Evolutionary conservation across 2,888 invertebrate genomes (phyloP).

Genomic region (Podotricha telesiphe): DNA sequence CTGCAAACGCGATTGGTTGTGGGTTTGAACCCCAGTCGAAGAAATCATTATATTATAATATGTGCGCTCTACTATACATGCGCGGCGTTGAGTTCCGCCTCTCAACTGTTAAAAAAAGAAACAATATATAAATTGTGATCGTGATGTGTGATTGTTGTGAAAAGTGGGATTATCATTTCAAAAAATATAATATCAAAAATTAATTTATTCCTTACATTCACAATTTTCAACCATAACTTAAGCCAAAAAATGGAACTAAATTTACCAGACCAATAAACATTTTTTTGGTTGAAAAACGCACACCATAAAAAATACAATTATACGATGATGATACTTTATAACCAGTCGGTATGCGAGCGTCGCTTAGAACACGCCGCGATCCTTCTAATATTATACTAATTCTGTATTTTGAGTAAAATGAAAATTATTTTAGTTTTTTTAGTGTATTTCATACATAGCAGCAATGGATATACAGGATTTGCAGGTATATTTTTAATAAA

Average conservation of each 20-base stretch:
- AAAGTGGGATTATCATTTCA: not conserved
- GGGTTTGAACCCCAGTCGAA: too few relatives aligned
- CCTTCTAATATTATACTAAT: not conserved
- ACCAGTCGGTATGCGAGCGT: conserved; percentile 11
- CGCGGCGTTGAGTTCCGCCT: too few relatives aligned
- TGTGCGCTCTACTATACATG: too few relatives aligned
- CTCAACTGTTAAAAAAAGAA: too few relatives aligned
- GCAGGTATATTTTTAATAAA: conserved; percentile 18
- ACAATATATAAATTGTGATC: too few relatives aligned
- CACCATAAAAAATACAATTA: conserved; percentile 3
- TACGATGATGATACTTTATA: not conserved
- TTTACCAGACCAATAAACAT: conserved; percentile 10
- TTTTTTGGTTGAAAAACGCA: conserved; percentile 3
- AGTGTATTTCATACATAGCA: conserved; percentile 1
- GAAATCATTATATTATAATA: too few relatives aligned
- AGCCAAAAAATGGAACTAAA: not conserved
- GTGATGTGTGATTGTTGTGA: too few relatives aligned
- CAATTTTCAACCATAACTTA: not conserved
- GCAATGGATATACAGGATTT: conserved; percentile 12
- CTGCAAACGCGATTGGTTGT: too few relatives aligned
- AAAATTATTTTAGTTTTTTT: not conserved
- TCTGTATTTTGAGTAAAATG: not conserved
- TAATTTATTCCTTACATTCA: not conserved
- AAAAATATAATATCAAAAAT: not conserved
- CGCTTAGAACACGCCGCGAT: not conserved